Percentiles rank a stretch among this genome's conserved stretches.
These are phyloP conservation scores for Campylomormyrus tamandua DNA, from an alignment of 2,113 vertebrate genomes.

Conservation along the genomic window DNA sequence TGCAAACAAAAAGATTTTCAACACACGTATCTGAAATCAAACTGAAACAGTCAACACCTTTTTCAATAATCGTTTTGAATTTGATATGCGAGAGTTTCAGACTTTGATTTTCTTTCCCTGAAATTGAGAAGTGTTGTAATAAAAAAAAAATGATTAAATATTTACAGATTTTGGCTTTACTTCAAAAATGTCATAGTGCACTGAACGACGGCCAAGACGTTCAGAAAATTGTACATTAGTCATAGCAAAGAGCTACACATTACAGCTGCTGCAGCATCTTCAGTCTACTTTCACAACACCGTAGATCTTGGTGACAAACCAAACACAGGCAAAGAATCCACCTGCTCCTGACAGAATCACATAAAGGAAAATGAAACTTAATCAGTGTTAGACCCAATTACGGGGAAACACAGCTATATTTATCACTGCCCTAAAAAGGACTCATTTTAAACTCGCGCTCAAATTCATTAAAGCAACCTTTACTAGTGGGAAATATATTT, in stretches of 20 bases:
- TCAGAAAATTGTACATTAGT: conserved; percentile 34
- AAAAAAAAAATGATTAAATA: conserved; percentile 4
- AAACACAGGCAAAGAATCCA: conserved; percentile 79
- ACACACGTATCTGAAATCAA: not conserved
- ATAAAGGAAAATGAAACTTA: not conserved
- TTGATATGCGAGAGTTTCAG: not conserved
- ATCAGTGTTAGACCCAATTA: not conserved
- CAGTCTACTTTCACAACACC: conserved; percentile 77
- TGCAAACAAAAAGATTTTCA: not conserved
- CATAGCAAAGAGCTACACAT: not conserved
- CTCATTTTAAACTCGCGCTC: not conserved
- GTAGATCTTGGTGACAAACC: conserved; percentile 82
- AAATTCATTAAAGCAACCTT: not conserved
- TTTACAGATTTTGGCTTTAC: conserved; percentile 8
- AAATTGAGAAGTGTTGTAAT: not conserved
- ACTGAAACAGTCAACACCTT: not conserved
- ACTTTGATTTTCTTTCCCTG: not conserved
- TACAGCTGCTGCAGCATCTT: conserved; percentile 34
- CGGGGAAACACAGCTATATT: not conserved
- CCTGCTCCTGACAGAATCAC: conserved; percentile 60
- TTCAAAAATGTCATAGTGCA: not conserved
- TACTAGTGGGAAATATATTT: not conserved
- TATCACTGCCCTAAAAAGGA: not conserved
- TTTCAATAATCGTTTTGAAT: not conserved
- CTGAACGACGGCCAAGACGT: not conserved